Evolutionary conservation across 2,113 vertebrate species (phyloP).

Genomic region (Dromiciops gliroides): DNA sequence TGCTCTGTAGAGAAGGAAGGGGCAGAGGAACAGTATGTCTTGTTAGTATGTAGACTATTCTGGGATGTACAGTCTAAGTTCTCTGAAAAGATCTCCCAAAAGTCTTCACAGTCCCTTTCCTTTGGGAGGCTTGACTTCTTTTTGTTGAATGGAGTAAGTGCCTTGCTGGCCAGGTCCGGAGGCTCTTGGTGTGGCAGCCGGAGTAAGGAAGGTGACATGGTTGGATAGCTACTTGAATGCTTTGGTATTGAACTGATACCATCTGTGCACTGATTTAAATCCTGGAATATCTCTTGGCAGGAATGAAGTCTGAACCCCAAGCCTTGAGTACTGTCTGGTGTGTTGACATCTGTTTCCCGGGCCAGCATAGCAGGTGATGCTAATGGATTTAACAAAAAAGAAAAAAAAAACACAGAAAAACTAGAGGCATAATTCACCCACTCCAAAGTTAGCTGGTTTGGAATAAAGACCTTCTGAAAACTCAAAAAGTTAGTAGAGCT

Average conservation of each 20-base stretch:
- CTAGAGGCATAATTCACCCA: not conserved
- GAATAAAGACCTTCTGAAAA: not conserved
- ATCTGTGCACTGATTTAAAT: not conserved
- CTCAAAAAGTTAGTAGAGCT: not conserved
- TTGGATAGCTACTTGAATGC: not conserved
- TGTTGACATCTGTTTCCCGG: not conserved
- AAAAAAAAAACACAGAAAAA: not conserved
- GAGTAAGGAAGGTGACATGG: not conserved
- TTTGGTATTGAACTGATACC: not conserved
- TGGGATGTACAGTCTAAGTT: not conserved
- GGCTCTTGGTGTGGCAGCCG: not conserved
- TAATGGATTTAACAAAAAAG: not conserved
- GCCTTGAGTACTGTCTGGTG: not conserved
- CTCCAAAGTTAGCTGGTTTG: not conserved
- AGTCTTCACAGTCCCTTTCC: not conserved
- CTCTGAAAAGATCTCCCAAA: not conserved
- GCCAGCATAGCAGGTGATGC: not conserved
- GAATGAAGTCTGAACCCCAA: not conserved
- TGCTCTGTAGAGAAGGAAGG: not conserved
- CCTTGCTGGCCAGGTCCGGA: not conserved
- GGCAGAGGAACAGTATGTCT: not conserved
- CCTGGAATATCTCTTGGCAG: constrained; percentile 2
- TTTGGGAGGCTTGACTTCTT: not conserved
- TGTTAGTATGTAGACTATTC: not conserved
- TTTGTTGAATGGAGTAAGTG: not conserved